These are phyloP conservation scores for Hydrolagus colliei DNA, from an alignment of 2,797 vertebrate species.

Conservation along the genomic window DNA sequence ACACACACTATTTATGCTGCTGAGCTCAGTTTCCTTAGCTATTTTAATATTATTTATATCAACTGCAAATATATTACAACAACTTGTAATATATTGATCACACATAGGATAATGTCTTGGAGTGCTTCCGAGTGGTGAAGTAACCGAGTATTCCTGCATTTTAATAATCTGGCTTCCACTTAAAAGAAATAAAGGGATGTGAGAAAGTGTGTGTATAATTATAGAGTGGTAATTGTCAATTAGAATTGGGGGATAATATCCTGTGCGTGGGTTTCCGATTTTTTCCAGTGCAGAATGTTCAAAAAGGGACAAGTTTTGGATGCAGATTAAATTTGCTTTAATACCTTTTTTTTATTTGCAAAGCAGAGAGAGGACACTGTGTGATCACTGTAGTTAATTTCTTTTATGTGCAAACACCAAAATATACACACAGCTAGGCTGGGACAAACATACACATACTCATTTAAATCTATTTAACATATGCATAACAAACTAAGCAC, in stretches of 20 bases:
- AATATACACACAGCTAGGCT: neutral
- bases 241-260: neutral
- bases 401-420: neutral
- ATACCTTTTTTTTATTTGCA: neutral
- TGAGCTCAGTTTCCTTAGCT: too few species aligned
- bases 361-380: neutral
- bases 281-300: neutral
- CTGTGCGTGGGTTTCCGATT: neutral
- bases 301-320: neutral
- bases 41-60: neutral
- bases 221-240: neutral
- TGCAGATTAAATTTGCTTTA: neutral
- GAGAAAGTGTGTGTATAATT: neutral
- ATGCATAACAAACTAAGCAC: neutral
- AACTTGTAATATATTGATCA: too few species aligned
- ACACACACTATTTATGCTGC: too few species aligned
- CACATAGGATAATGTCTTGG: too few species aligned
- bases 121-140: too few species aligned
- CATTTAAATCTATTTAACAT: neutral
- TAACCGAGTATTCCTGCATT: neutral
- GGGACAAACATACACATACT: neutral
- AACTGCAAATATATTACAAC: neutral
- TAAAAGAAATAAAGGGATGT: neutral
- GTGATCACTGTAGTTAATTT: neutral
- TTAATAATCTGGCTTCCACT: neutral